phyloP scores from a whole-genome alignment of 2,113 vertebrate species.

The Scophthalmus maximus region DNA sequence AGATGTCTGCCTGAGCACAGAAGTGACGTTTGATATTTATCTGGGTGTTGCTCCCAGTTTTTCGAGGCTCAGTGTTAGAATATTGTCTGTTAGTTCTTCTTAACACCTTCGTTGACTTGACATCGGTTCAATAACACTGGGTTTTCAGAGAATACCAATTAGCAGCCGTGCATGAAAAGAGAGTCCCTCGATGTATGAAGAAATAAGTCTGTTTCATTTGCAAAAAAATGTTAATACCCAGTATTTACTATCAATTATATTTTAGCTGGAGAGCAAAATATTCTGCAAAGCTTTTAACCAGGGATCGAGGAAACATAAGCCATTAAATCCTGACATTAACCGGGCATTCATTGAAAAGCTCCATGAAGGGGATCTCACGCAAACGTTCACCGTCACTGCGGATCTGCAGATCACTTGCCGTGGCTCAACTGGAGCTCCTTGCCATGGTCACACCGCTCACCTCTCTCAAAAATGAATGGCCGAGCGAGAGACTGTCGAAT shows the following conservation, averaged over 20 bases:
- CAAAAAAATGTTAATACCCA: background rate
- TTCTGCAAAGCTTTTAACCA: constrained; percentile 11
- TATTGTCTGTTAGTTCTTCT: constrained; percentile 6
- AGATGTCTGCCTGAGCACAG: constrained; percentile 18
- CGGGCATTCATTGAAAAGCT: constrained; percentile 7
- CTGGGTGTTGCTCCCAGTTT: background rate
- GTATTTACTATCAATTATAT: background rate
- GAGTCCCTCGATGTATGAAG: background rate
- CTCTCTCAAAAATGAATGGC: constrained; percentile 32
- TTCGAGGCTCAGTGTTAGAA: constrained; percentile 8
- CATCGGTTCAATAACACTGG: constrained; percentile 1
- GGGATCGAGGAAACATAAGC: background rate
- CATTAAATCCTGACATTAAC: constrained; percentile 8
- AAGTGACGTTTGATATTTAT: constrained; percentile 9
- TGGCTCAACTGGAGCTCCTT: background rate
- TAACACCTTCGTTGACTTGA: constrained; percentile 2
- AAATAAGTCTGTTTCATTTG: background rate
- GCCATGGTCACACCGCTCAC: background rate
- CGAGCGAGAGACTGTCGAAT: constrained; percentile 9
- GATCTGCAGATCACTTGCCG: background rate
- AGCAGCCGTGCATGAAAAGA: background rate
- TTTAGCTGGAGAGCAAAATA: constrained; percentile 13
- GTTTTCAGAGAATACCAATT: background rate
- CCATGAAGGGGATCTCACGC: background rate
- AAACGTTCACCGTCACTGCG: background rate